Conservation (phyloP, 2,888 invertebrate species). For the Tachina grossa region DNA sequence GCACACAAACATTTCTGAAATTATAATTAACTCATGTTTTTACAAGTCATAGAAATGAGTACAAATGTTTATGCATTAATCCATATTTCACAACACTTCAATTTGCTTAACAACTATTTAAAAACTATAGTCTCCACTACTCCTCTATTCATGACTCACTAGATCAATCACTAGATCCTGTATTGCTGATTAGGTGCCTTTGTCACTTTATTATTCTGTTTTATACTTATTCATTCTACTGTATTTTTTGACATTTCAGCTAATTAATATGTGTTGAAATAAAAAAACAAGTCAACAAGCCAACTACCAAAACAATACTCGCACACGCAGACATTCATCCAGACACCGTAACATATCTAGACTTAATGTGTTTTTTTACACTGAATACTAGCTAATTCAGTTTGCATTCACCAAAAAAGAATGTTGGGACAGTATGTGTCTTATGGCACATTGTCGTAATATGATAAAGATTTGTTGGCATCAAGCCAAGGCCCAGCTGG, state of each 20-base stretch:
- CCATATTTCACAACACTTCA: background rate
- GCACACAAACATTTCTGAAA: background rate
- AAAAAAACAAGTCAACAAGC: slow-evolving; percentile 22
- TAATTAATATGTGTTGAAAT: slow-evolving; percentile 34
- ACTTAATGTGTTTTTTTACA: no score
- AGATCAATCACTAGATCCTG: background rate
- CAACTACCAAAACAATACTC: slow-evolving; percentile 10
- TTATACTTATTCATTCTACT: background rate
- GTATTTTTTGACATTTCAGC: slow-evolving; percentile 40
- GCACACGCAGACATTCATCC: no score
- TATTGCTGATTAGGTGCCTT: background rate
- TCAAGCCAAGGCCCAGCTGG: no score
- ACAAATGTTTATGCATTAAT: background rate
- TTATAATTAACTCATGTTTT: background rate
- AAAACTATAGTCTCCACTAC: background rate
- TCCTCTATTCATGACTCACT: background rate
- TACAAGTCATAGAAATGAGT: background rate
- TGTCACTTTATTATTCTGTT: background rate
- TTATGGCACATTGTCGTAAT: no score
- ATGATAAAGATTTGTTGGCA: no score
- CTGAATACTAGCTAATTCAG: no score
- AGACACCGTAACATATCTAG: no score
- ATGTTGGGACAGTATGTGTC: no score
- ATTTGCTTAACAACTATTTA: background rate
- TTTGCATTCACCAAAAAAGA: no score